Base-by-base conservation (phyloP, 2,797 vertebrate species). In the Gephyroberyx darwinii region DNA sequence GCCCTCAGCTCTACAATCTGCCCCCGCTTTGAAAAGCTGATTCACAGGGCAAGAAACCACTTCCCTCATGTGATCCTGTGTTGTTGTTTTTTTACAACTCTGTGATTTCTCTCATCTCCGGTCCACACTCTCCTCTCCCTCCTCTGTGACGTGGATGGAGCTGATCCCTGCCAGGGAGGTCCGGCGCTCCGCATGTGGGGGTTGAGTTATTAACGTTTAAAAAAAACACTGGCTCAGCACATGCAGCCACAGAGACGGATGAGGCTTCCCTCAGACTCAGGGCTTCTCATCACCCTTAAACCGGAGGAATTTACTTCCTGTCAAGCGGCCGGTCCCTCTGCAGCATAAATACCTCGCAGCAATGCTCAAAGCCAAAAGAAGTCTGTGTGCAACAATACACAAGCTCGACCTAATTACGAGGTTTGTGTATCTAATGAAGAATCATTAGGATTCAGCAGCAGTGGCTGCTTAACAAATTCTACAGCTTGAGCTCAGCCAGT, bases 191-290 rank as follows among this genome's bases (percentile, higher is more conserved):
- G 52, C 59, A 54, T 62, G 22, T 37, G n/a, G 69, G 75, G 55
- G 57, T 69, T 84, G 86, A 88, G 65, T 90, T 90, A 91, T 89
- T 85, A 85, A 81, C 66, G 70, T 71, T 3, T 5, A 8, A 35
- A 35, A 35, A 35, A 91, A 87, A 47, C 63, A 77, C 84, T 33
- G 84, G 77, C 89, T 91, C 88, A 92, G 89, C 83, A 86, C 88
- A 88, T 79, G 80, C 12, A 61, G 78, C 78, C 62, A 71, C 77
- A 77, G 76, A 90, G 85, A 90, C 77, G 58, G 80, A 88, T 89
- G 80, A 85, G 78, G 78, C 74, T 73, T 74, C 60, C 56, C 61
- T 86, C 82, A 80, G 83, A 82, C 74, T 80, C 53, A 64, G 71
- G 74, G 57, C 60, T 74, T 83, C 79, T 85, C 74, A 88, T 90